A percentile compares a stretch with the other conserved stretches of the same genome.
Evolutionary conservation across 2,797 vertebrate genomes (phyloP).

Genomic region (Enteromius afrohamiltoni): DNA sequence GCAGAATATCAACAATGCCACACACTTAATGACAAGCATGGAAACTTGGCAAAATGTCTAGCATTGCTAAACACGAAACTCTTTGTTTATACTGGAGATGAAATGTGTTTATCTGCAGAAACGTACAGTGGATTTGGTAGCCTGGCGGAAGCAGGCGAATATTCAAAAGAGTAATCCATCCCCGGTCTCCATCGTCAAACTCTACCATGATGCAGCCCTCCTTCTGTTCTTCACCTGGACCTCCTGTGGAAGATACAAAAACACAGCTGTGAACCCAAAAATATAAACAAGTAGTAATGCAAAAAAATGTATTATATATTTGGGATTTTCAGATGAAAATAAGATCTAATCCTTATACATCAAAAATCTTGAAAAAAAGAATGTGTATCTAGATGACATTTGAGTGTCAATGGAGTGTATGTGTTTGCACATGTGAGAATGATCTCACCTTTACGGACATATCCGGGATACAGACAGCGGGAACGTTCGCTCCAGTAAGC

Average conservation of each 20-base stretch:
- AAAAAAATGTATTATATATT: neutral
- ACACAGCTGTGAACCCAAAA: neutral
- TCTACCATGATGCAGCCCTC: slow-evolving; percentile 90
- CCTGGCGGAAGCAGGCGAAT: slow-evolving; percentile 92
- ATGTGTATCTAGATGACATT: neutral
- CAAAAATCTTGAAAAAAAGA: neutral
- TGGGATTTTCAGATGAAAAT: neutral
- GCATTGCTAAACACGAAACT: neutral
- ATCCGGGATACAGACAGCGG: slow-evolving; percentile 92
- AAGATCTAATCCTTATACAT: neutral
- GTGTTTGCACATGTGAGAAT: neutral
- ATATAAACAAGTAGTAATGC: neutral
- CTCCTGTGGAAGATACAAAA: slow-evolving; percentile 64
- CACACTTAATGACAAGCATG: slow-evolving; percentile 6
- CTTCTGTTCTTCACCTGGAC: slow-evolving; percentile 86
- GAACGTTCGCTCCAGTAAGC: slow-evolving; percentile 97
- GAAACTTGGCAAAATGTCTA: slow-evolving; percentile 1
- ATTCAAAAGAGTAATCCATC: slow-evolving; percentile 89
- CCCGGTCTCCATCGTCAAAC: slow-evolving; percentile 95
- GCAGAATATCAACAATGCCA: slow-evolving; percentile 27
- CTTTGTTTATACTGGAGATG: neutral
- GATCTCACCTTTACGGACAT: slow-evolving; percentile 86
- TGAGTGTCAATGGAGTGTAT: neutral
- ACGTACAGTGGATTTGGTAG: slow-evolving; percentile 94
- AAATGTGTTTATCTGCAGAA: slow-evolving; percentile 6